Conservation (phyloP, 2,113 vertebrate genomes). For the Ameiurus melas region DNA sequence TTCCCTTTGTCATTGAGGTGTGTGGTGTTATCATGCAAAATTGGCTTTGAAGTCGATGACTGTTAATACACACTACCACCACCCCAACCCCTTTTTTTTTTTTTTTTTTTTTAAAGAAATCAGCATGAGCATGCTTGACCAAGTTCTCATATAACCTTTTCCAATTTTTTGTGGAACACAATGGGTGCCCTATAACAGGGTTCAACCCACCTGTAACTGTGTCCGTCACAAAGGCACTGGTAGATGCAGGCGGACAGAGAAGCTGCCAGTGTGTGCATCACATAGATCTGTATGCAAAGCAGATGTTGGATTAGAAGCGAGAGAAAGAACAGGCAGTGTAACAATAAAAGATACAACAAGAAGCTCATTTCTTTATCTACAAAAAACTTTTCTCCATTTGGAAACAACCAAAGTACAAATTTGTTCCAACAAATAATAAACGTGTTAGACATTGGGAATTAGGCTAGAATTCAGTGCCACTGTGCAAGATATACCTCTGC, state of each 20-base stretch:
- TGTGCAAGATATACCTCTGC: neutral
- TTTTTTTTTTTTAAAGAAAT: neutral
- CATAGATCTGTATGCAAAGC: slow-evolving; percentile 79
- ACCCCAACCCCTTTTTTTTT: no score
- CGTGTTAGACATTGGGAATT: neutral
- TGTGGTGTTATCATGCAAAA: neutral
- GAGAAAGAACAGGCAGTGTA: neutral
- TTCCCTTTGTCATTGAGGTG: no score
- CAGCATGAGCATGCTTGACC: neutral
- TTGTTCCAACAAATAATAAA: neutral
- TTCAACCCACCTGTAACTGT: slow-evolving; percentile 83
- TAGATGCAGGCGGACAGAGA: slow-evolving; percentile 97
- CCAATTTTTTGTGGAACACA: neutral
- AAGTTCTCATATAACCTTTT: neutral
- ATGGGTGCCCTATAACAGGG: neutral
- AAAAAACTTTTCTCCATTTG: neutral
- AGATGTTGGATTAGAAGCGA: neutral
- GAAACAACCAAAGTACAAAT: neutral
- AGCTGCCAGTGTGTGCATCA: slow-evolving; percentile 94
- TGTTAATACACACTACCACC: neutral
- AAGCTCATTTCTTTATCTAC: neutral
- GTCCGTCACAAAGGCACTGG: slow-evolving; percentile 94
- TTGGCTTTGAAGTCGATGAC: neutral
- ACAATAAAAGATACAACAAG: neutral
- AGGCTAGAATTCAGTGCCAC: neutral